phyloP scores from a whole-genome alignment of 2,797 vertebrate species.

The Strix occidentalis region DNA sequence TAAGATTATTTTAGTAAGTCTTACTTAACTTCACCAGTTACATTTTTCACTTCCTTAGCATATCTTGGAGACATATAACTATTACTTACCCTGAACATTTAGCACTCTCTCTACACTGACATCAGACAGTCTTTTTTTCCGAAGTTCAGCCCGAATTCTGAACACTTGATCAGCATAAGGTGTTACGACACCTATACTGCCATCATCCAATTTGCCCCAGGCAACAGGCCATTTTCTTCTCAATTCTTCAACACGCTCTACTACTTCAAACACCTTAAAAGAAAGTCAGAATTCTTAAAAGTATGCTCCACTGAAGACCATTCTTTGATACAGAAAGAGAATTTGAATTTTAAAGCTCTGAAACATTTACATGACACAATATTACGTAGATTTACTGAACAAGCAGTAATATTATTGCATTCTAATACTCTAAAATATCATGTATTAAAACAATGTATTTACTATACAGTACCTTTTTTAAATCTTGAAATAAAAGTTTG shows the following conservation, averaged over 20 bases:
- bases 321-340: not conserved
- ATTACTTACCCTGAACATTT: conserved; percentile 94
- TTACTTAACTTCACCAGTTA: not conserved
- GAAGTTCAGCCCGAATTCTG: conserved; percentile 93
- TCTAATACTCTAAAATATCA: not conserved
- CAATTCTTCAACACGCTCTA: conserved; percentile 96
- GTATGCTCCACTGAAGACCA: not conserved
- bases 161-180: conserved; percentile 98
- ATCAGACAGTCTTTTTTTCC: conserved; percentile 95
- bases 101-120: conserved; percentile 98
- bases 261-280: conserved; percentile 96
- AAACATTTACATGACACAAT: not conserved
- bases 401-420: not conserved
- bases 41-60: not conserved
- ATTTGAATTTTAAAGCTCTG: not conserved
- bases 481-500: not conserved
- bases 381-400: not conserved
- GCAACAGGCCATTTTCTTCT: conserved; percentile 97
- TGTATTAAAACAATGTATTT: not conserved
- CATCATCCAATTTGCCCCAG: conserved; percentile 97
- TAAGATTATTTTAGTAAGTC: not conserved
- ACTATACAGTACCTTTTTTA: not conserved
- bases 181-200: conserved; percentile 97
- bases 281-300: not conserved
- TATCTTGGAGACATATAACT: not conserved